Conservation (phyloP, 2,888 invertebrate species). For the Leptinotarsa rubiginosa region DNA sequence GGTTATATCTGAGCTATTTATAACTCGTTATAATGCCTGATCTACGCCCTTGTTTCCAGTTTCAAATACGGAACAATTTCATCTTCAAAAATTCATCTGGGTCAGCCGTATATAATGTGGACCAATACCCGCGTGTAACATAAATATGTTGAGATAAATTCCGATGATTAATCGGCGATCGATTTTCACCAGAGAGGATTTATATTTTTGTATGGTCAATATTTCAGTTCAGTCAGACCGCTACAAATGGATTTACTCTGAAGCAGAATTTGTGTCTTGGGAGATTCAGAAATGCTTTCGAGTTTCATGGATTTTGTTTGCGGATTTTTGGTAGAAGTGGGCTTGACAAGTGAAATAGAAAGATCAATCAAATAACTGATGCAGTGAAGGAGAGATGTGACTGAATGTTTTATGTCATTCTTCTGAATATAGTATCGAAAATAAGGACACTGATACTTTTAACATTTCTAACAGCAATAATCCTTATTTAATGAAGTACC, state of each 20-base stretch:
- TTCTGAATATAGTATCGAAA: too few relatives aligned
- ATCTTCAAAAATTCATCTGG: conserved; percentile 40
- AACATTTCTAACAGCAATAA: too few relatives aligned
- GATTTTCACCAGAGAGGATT: conserved; percentile 27
- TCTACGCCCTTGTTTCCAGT: conserved; percentile 33
- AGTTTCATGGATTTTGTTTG: not conserved
- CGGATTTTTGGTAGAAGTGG: too few relatives aligned
- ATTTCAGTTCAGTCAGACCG: conserved; percentile 2
- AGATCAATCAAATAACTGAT: too few relatives aligned
- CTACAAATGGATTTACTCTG: not conserved
- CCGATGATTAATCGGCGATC: conserved; percentile 35
- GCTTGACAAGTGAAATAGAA: too few relatives aligned
- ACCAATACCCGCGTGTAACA: conserved; percentile 28
- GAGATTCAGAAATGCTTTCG: not conserved
- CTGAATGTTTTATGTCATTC: too few relatives aligned
- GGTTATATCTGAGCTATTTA: too few relatives aligned
- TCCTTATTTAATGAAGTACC: too few relatives aligned
- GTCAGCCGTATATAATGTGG: conserved; percentile 31
- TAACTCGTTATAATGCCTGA: not conserved
- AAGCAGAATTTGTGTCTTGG: not conserved
- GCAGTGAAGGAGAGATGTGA: too few relatives aligned
- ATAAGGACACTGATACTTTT: too few relatives aligned
- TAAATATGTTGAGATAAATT: conserved; percentile 40
- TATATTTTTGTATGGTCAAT: conserved; percentile 11
- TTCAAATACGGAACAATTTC: conserved; percentile 36